Conservation (phyloP, 1,140 invertebrate species). For the Drosophila rhopaloa region DNA sequence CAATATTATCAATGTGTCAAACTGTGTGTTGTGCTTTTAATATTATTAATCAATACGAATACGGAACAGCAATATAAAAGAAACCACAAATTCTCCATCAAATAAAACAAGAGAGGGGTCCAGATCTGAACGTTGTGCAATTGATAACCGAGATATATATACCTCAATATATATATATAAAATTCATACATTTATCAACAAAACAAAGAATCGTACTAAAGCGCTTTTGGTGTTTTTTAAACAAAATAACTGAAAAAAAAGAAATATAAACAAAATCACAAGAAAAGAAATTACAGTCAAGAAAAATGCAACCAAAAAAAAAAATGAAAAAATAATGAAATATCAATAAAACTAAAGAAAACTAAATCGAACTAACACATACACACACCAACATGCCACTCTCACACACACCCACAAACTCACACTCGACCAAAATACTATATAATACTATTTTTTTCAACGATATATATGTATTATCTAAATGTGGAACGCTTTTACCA, state of each 20-base stretch:
- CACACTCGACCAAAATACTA: constrained; percentile 30
- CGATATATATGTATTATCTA: constrained; percentile 83
- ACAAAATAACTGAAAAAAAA: constrained; percentile 46
- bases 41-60: constrained; percentile 69
- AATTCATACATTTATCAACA: constrained; percentile 66
- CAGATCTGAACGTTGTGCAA: constrained; percentile 79
- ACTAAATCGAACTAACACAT: constrained; percentile 53
- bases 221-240: constrained; percentile 80
- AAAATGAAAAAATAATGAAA: constrained; percentile 22
- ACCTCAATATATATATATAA: constrained; percentile 46
- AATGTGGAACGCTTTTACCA: constrained; percentile 84
- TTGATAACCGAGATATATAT: constrained; percentile 43
- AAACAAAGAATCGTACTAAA: constrained; percentile 69
- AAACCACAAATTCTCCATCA: constrained; percentile 52
- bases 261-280: constrained; percentile 36
- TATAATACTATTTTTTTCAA: constrained; percentile 61
- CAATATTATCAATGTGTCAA: constrained; percentile 69
- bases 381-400: constrained; percentile 30
- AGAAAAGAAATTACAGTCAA: constrained; percentile 37
- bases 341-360: constrained; percentile 26
- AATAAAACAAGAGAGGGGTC: constrained; percentile 80
- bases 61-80: constrained; percentile 56
- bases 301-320: constrained; percentile 31
- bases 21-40: constrained; percentile 79
- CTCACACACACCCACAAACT: constrained; percentile 34